Base-by-base conservation (phyloP, 2,888 invertebrate species). In the Agriotes lineatus region DNA sequence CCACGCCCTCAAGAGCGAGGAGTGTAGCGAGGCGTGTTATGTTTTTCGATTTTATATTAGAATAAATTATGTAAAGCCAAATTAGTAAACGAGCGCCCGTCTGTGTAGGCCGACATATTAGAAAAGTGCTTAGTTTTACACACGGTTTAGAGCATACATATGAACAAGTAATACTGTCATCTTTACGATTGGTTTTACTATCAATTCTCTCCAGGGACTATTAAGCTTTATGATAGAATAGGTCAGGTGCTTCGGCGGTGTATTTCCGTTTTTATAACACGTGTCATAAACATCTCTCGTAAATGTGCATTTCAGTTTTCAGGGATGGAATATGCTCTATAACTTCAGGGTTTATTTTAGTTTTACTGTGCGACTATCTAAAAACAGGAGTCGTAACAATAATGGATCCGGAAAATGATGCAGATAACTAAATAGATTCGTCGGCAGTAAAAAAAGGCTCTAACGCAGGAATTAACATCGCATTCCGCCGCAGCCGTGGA, bases 111-210 rank as follows among this genome's bases (percentile, higher is more conserved):
- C n/a, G n/a, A n/a, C n/a, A n/a, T n/a, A n/a, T n/a, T n/a, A n/a
- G n/a, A n/a, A n/a, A n/a, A n/a, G n/a, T 42, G 16, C 16, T 42
- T 42, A 42, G 5, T 42, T 42, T 42, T 42, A 16, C 18, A 16
- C 42, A 16, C 3, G 42, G 14, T 42, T 42, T 1, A 18, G 18
- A 42, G 42, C 16, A 48, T 61, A 58, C 59, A 71, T 72, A 75
- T 74, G 75, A 75, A 77, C 75, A 75, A 71, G 74, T 74, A 76
- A 76, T 79, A 77, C 74, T 74, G 76, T 74, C 74, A 75, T 76
- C 76, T 81, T 80, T 81, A 81, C 76, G 79, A 79, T 79, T 78
- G 77, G 78, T 80, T 82, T 80, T 81, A 81, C 75, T 81, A 79
- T 80, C 82, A 81, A 81, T 82, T 81, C 78, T 75, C 80, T 77